Evolutionary conservation across 2,113 vertebrate species (phyloP), one percentile per base, ranked within the genome.

Genomic region (Malurus melanocephalus): DNA sequence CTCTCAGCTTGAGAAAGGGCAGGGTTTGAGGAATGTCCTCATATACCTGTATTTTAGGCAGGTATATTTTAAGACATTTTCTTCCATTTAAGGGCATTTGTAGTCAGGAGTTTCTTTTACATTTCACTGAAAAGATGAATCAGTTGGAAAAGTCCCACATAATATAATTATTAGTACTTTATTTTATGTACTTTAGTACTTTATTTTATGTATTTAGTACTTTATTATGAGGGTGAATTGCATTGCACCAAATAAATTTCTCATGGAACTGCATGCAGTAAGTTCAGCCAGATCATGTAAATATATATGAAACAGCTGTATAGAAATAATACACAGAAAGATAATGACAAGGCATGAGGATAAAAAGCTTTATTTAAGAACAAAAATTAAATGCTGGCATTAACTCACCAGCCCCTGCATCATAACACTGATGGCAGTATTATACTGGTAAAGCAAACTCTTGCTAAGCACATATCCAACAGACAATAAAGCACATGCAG

Each of bases 341-440:
- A 38, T 72, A 90, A 68, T 66, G 59, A 32, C 43, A 65, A 68
- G 32, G 15, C 23, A 2, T 76, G 69, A 76, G 28, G 43, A 32
- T 76, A 59, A 76, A 90, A 76, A 73, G n/a, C 73, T 80, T 91
- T 78, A 77, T 91, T 88, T 82, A 78, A 75, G 65, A 89, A 65
- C 42, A 91, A 40, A 90, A 86, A 46, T 75, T 64, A 91, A 85
- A 60, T 35, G 38, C 56, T 91, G 57, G 49, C 46, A 40, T 91
- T 60, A 88, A 62, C 59, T 88, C 65, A 26, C 27, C 46, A 60
- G 33, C 33, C 74, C 67, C 61, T 91, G 38, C 73, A 75, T 78
- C 33, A 1, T 78, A 75, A 83, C 49, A 28, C 28, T 49, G 45
- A 68, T 77, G 65, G 53, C 73, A 61, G 45, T 33, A 26, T 77